Base-by-base conservation (phyloP, 2,797 vertebrate genomes). In the Rhinogobio ventralis region DNA sequence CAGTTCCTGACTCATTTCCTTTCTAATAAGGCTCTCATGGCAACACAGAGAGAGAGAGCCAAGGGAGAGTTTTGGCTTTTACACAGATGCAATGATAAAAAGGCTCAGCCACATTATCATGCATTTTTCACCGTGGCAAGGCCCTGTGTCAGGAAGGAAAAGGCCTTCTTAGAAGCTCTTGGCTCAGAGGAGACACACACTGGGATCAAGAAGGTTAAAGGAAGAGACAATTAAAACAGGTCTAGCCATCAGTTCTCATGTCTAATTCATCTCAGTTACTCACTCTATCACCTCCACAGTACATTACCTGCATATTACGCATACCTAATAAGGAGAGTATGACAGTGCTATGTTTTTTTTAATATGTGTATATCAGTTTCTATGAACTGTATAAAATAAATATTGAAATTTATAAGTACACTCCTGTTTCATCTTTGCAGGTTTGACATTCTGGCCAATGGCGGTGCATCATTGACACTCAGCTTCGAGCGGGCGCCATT, bases 381-480 rank as follows among this genome's bases (percentile, higher is more conserved):
- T 46, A 23, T 67, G 10, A 68, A 39, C 19, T 39, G 20, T 28
- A 28, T 15, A 28, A 49, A 72, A 49, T 19, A 28, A 17, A 9
- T 17, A n/a, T 57, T 15, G 20, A 30, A 36, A 55, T 75, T 9
- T 57, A 76, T 25, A 17, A 25, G 6, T 42, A 17, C 20, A 64
- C 25, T 20, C 55, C 25, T 23, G 15, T 80, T 36, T 30, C 42
- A n/a, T n/a, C 8, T 14, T 10, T 79, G 82, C 91, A 99, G 98
- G 97, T 99, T 99, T 88, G 98, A 99, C 89, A 93, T 99, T 86
- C 94, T 99, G 90, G 96, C 96, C 0, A 99, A 98, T 72, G 98
- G 98, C 0, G 98, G 98, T 0, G 97, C 98, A 9, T 99, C 98
- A 7, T 93, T 99, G n/a, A 99, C 98, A 0, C 79, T 99, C 90